phyloP scores from a whole-genome alignment of 2,797 vertebrate species.

The Liasis olivaceus region DNA sequence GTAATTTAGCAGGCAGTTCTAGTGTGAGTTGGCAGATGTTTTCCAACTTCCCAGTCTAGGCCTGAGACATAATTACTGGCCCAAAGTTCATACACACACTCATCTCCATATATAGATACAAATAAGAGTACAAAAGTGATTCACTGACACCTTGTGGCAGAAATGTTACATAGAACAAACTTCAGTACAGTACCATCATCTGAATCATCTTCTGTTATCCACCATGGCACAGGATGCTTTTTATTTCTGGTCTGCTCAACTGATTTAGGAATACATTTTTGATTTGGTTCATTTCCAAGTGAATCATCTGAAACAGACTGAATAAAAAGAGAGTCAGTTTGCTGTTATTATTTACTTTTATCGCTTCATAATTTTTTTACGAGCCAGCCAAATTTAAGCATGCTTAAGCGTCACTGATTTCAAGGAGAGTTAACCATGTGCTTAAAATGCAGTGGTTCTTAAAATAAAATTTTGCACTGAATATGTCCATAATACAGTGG shows the following conservation, averaged over 20 bases:
- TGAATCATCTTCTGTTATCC: conserved; percentile 77
- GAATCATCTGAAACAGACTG: conserved; percentile 96
- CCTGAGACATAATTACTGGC: neutral
- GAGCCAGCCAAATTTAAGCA: neutral
- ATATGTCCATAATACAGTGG: neutral
- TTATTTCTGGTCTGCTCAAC: conserved; percentile 69
- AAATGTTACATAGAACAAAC: conserved; percentile 35
- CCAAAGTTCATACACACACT: neutral
- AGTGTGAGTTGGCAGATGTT: neutral
- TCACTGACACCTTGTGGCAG: conserved; percentile 73
- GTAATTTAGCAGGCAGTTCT: neutral
- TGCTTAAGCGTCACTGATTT: neutral
- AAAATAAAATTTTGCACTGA: neutral
- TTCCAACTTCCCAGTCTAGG: neutral
- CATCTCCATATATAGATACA: neutral
- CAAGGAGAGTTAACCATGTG: neutral
- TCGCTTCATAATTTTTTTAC: neutral
- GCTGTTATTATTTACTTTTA: neutral
- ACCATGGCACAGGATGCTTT: conserved; percentile 75
- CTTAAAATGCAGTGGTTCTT: neutral
- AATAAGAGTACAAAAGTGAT: conserved; percentile 35
- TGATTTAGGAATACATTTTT: conserved; percentile 69
- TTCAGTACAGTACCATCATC: conserved; percentile 70
- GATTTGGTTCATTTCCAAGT: conserved; percentile 72
- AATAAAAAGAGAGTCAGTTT: conserved; percentile 28